phyloP scores from a whole-genome alignment of 2,888 invertebrate species.

The Aproaerema taeniolella region DNA sequence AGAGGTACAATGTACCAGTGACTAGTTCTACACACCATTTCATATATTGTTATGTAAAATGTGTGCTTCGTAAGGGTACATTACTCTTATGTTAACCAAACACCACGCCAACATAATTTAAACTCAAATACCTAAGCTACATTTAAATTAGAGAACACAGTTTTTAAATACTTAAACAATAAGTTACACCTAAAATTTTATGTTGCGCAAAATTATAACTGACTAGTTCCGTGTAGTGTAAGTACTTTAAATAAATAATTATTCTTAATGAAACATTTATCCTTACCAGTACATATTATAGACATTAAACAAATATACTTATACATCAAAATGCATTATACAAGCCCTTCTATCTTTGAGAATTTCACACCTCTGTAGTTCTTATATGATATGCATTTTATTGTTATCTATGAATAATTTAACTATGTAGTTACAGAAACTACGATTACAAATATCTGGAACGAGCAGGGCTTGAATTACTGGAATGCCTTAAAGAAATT shows the following conservation, averaged over 20 bases:
- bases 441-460: slow-evolving; percentile 56
- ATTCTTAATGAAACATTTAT: slow-evolving; percentile 72
- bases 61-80: slow-evolving; percentile 31
- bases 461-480: slow-evolving; percentile 26
- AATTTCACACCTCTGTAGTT: slow-evolving; percentile 46
- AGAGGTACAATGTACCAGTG: slow-evolving; percentile 54
- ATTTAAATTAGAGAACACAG: slow-evolving; percentile 73
- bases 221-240: slow-evolving; percentile 78
- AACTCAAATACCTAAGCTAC: slow-evolving; percentile 69
- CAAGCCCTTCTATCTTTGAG: slow-evolving; percentile 50
- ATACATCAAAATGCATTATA: slow-evolving; percentile 66
- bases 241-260: slow-evolving; percentile 75
- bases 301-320: slow-evolving; percentile 46
- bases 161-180: slow-evolving; percentile 65
- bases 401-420: slow-evolving; percentile 62
- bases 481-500: too few species aligned
- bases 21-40: slow-evolving; percentile 70
- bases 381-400: slow-evolving; percentile 67
- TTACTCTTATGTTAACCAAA: slow-evolving; percentile 63
- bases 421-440: slow-evolving; percentile 57
- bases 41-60: slow-evolving; percentile 47
- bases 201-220: slow-evolving; percentile 77
- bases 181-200: slow-evolving; percentile 42
- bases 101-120: slow-evolving; percentile 75
- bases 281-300: slow-evolving; percentile 55